Percentiles rank a stretch among this genome's conserved stretches.
Conservation (phyloP, 37 sponge, comb jelly and placozoan genomes). For the Lycopodina hypogea region DNA sequence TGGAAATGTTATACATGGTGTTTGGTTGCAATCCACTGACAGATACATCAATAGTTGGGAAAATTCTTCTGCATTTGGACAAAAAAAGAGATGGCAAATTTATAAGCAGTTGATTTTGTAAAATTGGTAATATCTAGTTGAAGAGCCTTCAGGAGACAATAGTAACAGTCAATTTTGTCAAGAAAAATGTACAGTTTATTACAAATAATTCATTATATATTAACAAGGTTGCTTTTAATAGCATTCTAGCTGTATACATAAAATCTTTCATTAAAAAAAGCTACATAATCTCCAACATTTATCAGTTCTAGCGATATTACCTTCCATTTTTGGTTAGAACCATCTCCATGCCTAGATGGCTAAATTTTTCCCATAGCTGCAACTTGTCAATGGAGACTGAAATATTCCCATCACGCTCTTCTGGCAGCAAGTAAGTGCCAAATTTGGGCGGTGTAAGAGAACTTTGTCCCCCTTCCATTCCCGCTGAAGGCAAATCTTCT, state of each 20-base stretch:
- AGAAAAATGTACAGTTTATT: no score
- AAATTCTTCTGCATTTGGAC: constrained; percentile 75
- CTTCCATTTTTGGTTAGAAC: constrained; percentile 88
- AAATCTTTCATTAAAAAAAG: no score
- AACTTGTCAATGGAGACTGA: constrained; percentile 42
- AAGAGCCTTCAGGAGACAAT: no score
- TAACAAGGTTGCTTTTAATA: neutral
- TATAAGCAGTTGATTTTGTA: neutral
- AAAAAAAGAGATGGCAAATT: no score
- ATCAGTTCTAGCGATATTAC: no score
- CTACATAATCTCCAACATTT: no score
- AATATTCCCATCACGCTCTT: constrained; percentile 6
- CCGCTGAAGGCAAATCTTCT: no score
- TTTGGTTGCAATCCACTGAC: constrained; percentile 71
- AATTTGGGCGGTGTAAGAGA: no score
- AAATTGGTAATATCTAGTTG: neutral
- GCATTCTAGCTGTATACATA: neutral
- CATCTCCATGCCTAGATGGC: constrained; percentile 79
- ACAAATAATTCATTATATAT: no score
- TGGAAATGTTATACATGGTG: no score
- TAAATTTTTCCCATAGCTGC: constrained; percentile 80
- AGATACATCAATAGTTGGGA: constrained; percentile 59
- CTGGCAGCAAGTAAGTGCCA: neutral
- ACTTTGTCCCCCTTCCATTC: no score
- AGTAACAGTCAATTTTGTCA: no score